phyloP scores from a whole-genome alignment of 2,888 invertebrate species.

The Silvanus unidentatus region DNA sequence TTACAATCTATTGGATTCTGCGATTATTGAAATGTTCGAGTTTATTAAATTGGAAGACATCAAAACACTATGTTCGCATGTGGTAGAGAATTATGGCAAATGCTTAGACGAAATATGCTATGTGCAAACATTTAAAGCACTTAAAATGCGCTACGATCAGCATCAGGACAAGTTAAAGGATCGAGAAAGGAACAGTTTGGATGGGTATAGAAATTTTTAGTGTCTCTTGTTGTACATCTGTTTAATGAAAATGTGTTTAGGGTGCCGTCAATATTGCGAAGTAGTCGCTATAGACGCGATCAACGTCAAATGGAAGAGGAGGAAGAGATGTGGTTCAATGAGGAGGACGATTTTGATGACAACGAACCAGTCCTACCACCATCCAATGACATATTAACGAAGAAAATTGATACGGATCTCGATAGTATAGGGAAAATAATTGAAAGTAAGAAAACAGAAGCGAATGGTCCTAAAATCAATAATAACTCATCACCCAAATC shows the following conservation, averaged over 20 bases:
- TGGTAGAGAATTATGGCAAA: constrained; percentile 94
- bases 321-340: constrained; percentile 98
- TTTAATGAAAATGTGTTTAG: constrained; percentile 40
- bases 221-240: not conserved
- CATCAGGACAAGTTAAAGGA: constrained; percentile 87
- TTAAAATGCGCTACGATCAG: constrained; percentile 85
- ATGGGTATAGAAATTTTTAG: constrained; percentile 27
- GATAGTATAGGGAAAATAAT: constrained; percentile 52
- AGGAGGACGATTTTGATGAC: constrained; percentile 89
- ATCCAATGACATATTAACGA: constrained; percentile 50
- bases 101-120: constrained; percentile 92
- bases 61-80: constrained; percentile 83
- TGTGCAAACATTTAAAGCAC: constrained; percentile 94
- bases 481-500: constrained; percentile 37
- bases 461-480: constrained; percentile 42
- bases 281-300: constrained; percentile 82
- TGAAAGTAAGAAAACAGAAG: constrained; percentile 36
- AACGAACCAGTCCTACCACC: constrained; percentile 57
- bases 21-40: constrained; percentile 98
- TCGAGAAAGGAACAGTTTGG: constrained; percentile 68
- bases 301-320: constrained; percentile 93
- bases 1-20: constrained; percentile 98
- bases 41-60: constrained; percentile 94
- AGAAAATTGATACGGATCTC: constrained; percentile 55
- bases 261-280: constrained; percentile 75